These are phyloP conservation scores for Parapsyche elsis DNA, from an alignment of 1,140 invertebrate species.

Conservation along the genomic window DNA sequence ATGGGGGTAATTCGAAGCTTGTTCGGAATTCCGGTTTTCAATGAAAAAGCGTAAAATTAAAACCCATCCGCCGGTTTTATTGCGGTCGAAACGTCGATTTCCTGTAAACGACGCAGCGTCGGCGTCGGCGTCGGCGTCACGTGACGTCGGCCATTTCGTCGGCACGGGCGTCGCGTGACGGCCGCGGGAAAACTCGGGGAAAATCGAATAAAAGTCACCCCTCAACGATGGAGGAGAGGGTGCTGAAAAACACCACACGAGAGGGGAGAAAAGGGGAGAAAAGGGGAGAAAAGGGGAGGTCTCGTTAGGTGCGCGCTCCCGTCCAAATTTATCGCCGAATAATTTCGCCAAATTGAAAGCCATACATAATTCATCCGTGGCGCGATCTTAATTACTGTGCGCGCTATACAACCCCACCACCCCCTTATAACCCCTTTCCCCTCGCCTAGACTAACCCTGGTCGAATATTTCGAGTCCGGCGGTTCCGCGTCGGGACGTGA, in stretches of 20 bases:
- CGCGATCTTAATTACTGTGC: conserved; percentile 47
- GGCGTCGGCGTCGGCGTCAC: no score
- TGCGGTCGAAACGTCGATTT: background rate
- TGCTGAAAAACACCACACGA: no score
- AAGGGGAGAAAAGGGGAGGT: background rate
- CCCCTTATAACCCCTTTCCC: no score
- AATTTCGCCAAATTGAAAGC: conserved; percentile 47
- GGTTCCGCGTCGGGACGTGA: conserved; percentile 37
- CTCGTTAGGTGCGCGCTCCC: conserved; percentile 24
- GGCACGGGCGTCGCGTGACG: no score
- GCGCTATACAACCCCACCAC: background rate
- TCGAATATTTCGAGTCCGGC: conserved; percentile 34
- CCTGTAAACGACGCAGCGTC: no score
- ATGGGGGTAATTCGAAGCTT: no score
- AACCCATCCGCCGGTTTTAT: background rate
- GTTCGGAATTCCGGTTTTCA: no score
- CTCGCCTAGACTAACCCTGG: no score
- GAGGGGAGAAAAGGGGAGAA: background rate
- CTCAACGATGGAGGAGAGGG: no score
- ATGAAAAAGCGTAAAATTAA: background rate
- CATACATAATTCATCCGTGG: conserved; percentile 47
- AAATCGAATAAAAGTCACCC: no score
- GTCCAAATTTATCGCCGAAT: conserved; percentile 42
- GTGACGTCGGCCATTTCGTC: no score
- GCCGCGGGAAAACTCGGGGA: no score